Conservation (phyloP, 2,888 invertebrate species). For the Drosophila fulvimacula region DNA sequence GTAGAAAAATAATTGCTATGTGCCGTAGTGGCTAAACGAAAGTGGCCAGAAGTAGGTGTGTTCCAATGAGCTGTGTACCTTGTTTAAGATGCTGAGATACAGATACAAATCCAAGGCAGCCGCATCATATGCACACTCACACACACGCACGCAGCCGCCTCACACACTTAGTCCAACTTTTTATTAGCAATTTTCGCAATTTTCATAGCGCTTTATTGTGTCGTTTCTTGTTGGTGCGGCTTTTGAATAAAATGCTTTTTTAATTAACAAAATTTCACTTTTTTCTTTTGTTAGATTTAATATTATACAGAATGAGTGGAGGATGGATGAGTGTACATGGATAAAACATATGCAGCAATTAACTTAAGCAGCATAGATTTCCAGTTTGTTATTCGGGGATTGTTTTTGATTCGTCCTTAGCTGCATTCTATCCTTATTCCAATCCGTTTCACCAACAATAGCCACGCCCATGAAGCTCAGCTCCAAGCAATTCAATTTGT, state of each 20-base stretch:
- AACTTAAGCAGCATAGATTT: not conserved
- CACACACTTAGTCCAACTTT: conserved; percentile 41
- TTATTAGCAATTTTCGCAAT: conserved; percentile 73
- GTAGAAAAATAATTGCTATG: conserved; percentile 60
- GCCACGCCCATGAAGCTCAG: conserved; percentile 54
- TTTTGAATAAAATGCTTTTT: conserved; percentile 55
- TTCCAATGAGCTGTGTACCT: conserved; percentile 48
- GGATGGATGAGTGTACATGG: conserved; percentile 15
- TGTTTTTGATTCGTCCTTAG: not conserved
- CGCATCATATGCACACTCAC: conserved; percentile 41
- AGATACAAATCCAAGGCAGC: conserved; percentile 59
- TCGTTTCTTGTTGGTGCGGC: conserved; percentile 33
- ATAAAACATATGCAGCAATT: conserved; percentile 3
- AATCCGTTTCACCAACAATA: conserved; percentile 12
- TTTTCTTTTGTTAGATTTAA: conserved; percentile 52
- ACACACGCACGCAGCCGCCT: conserved; percentile 17
- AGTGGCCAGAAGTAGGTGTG: conserved; percentile 68
- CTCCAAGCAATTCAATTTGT: conserved; percentile 61
- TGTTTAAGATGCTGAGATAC: conserved; percentile 46
- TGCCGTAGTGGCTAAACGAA: conserved; percentile 59
- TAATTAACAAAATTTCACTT: conserved; percentile 76
- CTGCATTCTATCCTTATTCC: not conserved
- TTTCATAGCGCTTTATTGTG: conserved; percentile 51
- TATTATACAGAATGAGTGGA: conserved; percentile 39
- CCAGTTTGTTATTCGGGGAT: conserved; percentile 20